phyloP scores from a whole-genome alignment of 1,140 invertebrate species.

The Lucilia cuprina region DNA sequence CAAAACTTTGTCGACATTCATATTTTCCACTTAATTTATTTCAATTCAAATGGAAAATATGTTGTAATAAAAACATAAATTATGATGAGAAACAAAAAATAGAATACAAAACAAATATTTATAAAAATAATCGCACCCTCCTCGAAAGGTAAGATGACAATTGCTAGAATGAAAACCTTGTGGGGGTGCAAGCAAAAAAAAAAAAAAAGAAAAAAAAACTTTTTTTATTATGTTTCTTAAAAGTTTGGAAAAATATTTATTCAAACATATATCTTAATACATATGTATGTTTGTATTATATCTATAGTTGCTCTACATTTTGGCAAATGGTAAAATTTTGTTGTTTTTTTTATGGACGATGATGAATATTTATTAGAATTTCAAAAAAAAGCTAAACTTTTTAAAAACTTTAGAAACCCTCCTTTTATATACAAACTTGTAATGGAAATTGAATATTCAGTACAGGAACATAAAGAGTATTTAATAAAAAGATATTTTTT shows the following conservation, averaged over 20 bases:
- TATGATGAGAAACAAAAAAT: background rate
- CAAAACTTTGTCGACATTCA: background rate
- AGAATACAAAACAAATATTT: background rate
- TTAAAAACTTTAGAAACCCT: background rate
- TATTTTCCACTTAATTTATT: slow-evolving; percentile 31
- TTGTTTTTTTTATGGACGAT: slow-evolving; percentile 7
- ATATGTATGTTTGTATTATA: background rate
- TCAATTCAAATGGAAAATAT: slow-evolving; percentile 24
- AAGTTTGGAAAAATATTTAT: background rate
- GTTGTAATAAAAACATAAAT: slow-evolving; percentile 13
- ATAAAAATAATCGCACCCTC: background rate
- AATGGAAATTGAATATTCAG: slow-evolving; percentile 35
- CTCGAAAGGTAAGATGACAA: background rate
- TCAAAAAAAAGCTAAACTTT: slow-evolving; percentile 33
- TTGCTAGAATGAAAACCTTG: background rate
- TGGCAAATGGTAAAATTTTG: slow-evolving; percentile 4
- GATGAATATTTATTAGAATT: slow-evolving; percentile 41
- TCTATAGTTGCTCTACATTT: background rate
- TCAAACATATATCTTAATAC: background rate
- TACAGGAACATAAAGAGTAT: background rate
- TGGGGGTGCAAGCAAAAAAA: background rate
- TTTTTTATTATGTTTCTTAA: slow-evolving; percentile 19
- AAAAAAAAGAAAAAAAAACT: background rate
- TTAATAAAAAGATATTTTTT: background rate
- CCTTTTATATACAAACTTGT: slow-evolving; percentile 8